A percentile compares a stretch with the other conserved stretches of the same genome.
Conservation (phyloP, 2,797 vertebrate genomes). For the Dendrocincla fuliginosa region DNA sequence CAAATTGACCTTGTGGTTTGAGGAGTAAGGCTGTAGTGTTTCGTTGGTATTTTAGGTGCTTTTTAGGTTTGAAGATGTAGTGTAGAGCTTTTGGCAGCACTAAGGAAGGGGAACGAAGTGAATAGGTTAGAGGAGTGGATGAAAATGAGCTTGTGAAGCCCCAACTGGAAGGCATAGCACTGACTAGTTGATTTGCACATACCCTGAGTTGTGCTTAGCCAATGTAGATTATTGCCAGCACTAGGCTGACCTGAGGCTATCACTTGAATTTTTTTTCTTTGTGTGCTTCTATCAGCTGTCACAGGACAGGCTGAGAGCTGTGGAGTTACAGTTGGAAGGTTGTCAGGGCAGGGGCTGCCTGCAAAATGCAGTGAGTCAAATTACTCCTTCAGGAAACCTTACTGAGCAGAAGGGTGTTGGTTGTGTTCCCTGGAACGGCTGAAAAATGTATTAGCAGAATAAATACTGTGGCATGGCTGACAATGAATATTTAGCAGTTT, state of each 20-base stretch:
- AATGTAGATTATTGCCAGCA: neutral
- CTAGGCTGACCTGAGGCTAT: neutral
- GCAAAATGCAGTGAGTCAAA: neutral
- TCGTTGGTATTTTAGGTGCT: neutral
- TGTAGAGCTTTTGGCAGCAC: neutral
- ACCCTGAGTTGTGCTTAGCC: neutral
- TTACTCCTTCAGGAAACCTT: neutral
- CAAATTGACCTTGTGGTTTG: neutral
- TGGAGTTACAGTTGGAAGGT: neutral
- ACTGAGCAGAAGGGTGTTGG: neutral
- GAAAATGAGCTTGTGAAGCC: neutral
- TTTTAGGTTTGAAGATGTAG: neutral
- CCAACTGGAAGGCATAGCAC: neutral
- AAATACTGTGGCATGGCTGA: neutral
- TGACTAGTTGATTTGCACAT: neutral
- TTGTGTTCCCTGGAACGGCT: neutral
- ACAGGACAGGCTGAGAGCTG: neutral
- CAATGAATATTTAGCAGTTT: neutral
- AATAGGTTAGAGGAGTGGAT: neutral
- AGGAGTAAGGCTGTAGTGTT: neutral
- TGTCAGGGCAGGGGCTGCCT: neutral
- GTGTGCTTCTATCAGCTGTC: neutral
- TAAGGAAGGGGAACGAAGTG: neutral
- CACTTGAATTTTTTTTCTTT: neutral
- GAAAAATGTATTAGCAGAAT: neutral